These are phyloP conservation scores for Mythimna lalbum DNA, from an alignment of 2,888 invertebrate species.

Conservation along the genomic window DNA sequence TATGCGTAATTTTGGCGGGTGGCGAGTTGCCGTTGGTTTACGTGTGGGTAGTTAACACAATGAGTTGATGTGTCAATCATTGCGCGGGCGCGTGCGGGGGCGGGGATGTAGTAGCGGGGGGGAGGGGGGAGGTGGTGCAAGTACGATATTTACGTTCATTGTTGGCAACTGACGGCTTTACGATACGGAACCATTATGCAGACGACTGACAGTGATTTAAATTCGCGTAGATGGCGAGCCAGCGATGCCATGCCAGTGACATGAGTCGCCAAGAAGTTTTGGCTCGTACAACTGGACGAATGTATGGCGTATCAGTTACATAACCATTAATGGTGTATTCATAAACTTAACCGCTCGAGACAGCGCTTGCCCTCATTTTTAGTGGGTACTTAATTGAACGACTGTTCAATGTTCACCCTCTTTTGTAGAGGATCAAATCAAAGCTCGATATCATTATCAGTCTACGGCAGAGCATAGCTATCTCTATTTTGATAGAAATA, in stretches of 20 bases:
- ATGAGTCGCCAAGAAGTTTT: constrained; percentile 61
- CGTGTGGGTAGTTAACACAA: constrained; percentile 59
- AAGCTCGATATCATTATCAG: constrained; percentile 54
- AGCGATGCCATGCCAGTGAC: constrained; percentile 59
- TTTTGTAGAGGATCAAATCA: constrained; percentile 59
- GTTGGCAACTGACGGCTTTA: constrained; percentile 68
- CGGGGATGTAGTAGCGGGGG: constrained; percentile 17
- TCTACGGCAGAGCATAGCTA: constrained; percentile 24
- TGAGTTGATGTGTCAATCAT: constrained; percentile 69
- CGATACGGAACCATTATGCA: constrained; percentile 64
- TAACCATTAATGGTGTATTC: constrained; percentile 52
- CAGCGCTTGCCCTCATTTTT: constrained; percentile 42
- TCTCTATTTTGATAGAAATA: constrained; percentile 32
- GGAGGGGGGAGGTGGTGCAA: constrained; percentile 59
- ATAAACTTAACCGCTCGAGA: constrained; percentile 46
- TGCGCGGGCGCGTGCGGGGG: constrained; percentile 43
- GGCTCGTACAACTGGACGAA: constrained; percentile 45
- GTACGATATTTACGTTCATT: constrained; percentile 76
- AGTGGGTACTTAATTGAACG: constrained; percentile 43
- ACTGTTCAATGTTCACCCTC: constrained; percentile 49
- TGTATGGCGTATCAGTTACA: constrained; percentile 53
- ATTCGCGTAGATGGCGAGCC: constrained; percentile 60
- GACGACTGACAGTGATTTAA: constrained; percentile 65
- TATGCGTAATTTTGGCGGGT: constrained; percentile 58
- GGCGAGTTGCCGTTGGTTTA: constrained; percentile 38